Evolutionary conservation across 2,888 invertebrate species (phyloP), one percentile per base, ranked within the genome.

Genomic region (Smittia sp.): DNA sequence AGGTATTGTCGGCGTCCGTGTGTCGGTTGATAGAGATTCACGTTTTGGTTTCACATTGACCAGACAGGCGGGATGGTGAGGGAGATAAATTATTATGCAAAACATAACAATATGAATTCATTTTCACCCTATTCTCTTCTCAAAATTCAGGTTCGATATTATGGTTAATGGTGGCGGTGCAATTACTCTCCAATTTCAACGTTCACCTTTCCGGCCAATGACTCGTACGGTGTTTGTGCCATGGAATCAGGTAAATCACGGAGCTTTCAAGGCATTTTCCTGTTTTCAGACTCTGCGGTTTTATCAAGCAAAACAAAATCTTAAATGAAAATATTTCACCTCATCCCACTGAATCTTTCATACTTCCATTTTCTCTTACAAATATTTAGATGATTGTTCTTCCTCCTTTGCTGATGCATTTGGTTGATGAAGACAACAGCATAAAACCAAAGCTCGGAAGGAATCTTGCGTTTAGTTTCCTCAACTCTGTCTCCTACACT

Each of bases 91-190:
- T 63, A 63, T 63, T 63, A 63, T 63, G 4, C 22, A 18, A 27
- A 63, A 22, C 63, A 63, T 3, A 63, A 25, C 58, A 58, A 18
- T 58, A 20, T 22, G 22, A 58, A 20, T 18, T 9, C 18, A 58
- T 58, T 58, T 58, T 58, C 58, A 32, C 9, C n/a, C 52, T 15
- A 6, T 46, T 46, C 7, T 18, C n/a, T 11, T 46, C 32, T 32
- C 32, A 46, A 46, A 7, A 46, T 20, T 18, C 18, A 97, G 97
- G 92, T 99, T 98, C 86, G 99, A 99, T 85, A 92, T 99, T 74
- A 85, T 99, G 79, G 98, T 99, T 75, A 98, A 99, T 83, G 99
- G 99, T 18, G 99, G 98, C 66, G 97, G 97, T 38, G 96, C 97
- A 1, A 96, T 99, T 74, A 96, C 95, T 20, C 85, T 99, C 77